Percentiles rank a stretch among this genome's conserved stretches.
These are phyloP conservation scores for Listrodromus nycthemerus DNA, from an alignment of 2,888 invertebrate genomes.

Conservation along the genomic window DNA sequence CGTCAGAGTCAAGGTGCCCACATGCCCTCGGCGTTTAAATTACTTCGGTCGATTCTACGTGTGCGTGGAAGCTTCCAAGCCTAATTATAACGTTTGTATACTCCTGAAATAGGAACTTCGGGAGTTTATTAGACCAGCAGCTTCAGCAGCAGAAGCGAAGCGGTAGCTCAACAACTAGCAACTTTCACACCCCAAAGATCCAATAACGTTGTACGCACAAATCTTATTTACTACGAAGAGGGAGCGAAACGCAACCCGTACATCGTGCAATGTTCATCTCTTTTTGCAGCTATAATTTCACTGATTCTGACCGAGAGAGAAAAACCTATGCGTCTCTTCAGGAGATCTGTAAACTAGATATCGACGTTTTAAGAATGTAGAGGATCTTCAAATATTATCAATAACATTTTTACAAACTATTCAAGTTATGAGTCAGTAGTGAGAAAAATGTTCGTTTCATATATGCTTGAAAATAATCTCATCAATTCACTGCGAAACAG, in stretches of 20 bases:
- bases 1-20: slow-evolving; percentile 22
- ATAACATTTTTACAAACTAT: too few relatives aligned
- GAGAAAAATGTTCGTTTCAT: too few relatives aligned
- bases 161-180: not conserved
- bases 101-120: slow-evolving; percentile 33
- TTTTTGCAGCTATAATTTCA: not conserved
- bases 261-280: not conserved
- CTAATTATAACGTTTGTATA: not conserved
- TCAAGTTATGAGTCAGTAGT: too few relatives aligned
- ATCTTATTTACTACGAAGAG: not conserved
- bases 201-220: not conserved
- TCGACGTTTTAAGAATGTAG: too few relatives aligned
- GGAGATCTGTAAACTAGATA: too few relatives aligned
- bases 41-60: slow-evolving; percentile 58
- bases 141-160: slow-evolving; percentile 7
- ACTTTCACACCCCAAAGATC: not conserved
- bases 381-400: too few relatives aligned
- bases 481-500: too few relatives aligned
- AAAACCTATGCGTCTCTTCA: not conserved
- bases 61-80: slow-evolving; percentile 26
- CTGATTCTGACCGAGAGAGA: not conserved
- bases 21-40: slow-evolving; percentile 56
- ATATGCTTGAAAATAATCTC: too few relatives aligned
- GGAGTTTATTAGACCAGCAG: slow-evolving; percentile 19
- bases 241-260: not conserved